Evolutionary conservation across 2,888 invertebrate species (phyloP), one percentile per base, ranked within the genome.

Genomic region (Zhuqinia jingwanae): DNA sequence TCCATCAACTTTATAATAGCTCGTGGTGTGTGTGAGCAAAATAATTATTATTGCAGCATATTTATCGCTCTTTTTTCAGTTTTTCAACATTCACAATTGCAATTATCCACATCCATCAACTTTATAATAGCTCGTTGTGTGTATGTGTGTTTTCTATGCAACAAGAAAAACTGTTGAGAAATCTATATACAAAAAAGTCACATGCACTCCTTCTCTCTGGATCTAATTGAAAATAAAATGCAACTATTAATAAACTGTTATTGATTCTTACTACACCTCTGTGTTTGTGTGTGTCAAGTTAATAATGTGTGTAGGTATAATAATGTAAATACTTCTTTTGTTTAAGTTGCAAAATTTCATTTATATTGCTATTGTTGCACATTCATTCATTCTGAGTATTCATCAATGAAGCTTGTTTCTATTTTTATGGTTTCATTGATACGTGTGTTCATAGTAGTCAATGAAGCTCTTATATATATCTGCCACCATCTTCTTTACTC

Each of bases 41-140:
- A 50, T 58, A n/a, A 20, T 53, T 6, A 58, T 58, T 25, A 58
- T 25, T 58, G 58, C 25, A 25, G 22, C 58, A 58, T 25, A 25
- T 58, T 58, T 58, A 58, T 58, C 10, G 22, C 8, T 58, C 15
- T n/a, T n/a, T n/a, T n/a, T n/a, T n/a, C n/a, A n/a, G n/a, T 58
- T 15, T 50, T 58, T 58, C 25, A 58, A 58, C 58, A 58, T 58
- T 58, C 25, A 50, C 50, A 50, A 50, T 50, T 50, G n/a, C 15
- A 11, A 50, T 58, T 25, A 25, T 3, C 11, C 25, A 58, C 11
- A 10, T 58, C 25, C 11, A 25, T 53, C 2, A 20, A 25, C 58
- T 58, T 58, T 58, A 25, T 58, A n/a, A 58, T 58, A 58, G 58
- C 58, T 58, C 58, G 58, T n/a, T n/a, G n/a, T n/a, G n/a, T n/a